Evolutionary conservation across 1,140 invertebrate species (phyloP), one percentile per base, ranked within the genome.

Genomic region (Parapsyche elsis): DNA sequence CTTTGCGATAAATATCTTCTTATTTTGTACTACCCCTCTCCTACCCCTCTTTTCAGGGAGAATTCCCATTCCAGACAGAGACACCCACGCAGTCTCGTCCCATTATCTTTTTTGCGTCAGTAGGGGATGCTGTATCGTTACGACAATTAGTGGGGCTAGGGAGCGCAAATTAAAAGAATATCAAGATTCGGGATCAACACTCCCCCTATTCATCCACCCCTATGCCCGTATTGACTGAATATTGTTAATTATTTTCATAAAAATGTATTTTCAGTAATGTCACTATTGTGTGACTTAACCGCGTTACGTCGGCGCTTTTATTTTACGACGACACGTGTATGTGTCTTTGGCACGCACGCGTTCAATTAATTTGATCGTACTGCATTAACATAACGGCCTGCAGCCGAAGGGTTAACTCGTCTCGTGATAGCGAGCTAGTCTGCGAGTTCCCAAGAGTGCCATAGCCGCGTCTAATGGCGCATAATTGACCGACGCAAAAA

Each of bases 111-210:
- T 30, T 71, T 45, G 12, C 61, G 30, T 0, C 30, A n/a, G 38
- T 67, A 16, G 53, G 79, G 79, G 74, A 59, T 7, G 24, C 12
- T 61, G 24, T 71, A 78, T 78, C 79, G 76, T 71, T 78, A 80
- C 79, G 79, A 81, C 81, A 83, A 83, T 83, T 83, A 83, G 81
- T 81, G 79, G 76, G 73, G 19, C 79, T 75, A 59, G 76, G 79
- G 79, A 23, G 79, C 59, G 76, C 76, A 81, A 83, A 83, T 83
- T 83, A 83, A 83, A 83, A 81, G 81, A 83, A 81, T 83, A 83
- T 83, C 61, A 71, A 24, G 74, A 23, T 70, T 74, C 45, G 19
- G 23, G 26, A 59, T 53, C 57, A 61, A 76, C 38, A 21, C 9
- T 19, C 59, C 44, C 45, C 76, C 70, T 14, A 24, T 26, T 38